Evolutionary conservation across 1,140 invertebrate species (phyloP).

Genomic region (Arctopsyche grandis): DNA sequence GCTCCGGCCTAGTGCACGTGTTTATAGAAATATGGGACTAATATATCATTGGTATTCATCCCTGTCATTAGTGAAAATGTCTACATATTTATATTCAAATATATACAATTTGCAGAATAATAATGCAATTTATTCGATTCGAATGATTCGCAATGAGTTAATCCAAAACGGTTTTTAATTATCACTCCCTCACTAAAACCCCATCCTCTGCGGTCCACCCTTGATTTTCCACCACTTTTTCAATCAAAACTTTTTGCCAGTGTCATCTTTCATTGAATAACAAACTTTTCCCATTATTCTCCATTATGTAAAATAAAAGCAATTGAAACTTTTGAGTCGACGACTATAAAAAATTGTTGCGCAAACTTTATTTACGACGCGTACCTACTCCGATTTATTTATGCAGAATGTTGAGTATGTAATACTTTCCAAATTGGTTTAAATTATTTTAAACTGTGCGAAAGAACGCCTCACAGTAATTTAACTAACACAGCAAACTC

Average conservation of each 20-base stretch:
- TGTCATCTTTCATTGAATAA: constrained; percentile 51
- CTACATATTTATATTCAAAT: too few relatives aligned
- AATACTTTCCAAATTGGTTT: neutral
- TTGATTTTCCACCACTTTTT: constrained; percentile 44
- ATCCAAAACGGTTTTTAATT: constrained; percentile 39
- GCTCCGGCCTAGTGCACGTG: too few relatives aligned
- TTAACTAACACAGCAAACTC: neutral
- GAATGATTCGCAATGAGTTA: neutral
- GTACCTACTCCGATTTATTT: neutral
- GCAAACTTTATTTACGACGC: constrained; percentile 46
- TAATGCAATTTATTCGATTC: too few relatives aligned
- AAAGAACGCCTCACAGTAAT: neutral
- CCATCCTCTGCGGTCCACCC: too few relatives aligned
- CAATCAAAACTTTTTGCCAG: constrained; percentile 48
- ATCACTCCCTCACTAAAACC: neutral
- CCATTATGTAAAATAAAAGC: constrained; percentile 53
- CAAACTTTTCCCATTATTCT: constrained; percentile 51
- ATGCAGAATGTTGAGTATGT: neutral
- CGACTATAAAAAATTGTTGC: constrained; percentile 40
- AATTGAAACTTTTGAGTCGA: constrained; percentile 49
- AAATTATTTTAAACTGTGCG: neutral
- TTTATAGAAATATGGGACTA: too few relatives aligned
- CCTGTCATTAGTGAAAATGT: too few relatives aligned
- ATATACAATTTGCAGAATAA: too few relatives aligned
- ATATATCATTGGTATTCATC: too few relatives aligned